Base-by-base conservation (phyloP, 1,140 invertebrate genomes). In the Venustaconcha ellipsiformis region DNA sequence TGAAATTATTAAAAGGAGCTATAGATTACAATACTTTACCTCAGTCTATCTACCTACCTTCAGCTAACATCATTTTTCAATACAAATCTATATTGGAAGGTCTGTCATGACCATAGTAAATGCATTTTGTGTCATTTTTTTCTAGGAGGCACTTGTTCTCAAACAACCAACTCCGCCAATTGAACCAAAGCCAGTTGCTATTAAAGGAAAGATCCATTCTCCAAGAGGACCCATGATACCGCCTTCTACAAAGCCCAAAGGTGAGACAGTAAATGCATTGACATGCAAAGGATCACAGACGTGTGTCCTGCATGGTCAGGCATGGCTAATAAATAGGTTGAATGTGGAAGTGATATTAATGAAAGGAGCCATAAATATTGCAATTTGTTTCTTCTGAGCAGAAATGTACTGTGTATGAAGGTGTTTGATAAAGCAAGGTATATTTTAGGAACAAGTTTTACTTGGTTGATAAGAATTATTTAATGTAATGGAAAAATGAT, bases 221-320 rank as follows among this genome's bases (percentile, higher is more conserved):
- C 56, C 66, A 20, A 48, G 37, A 48, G 79, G 73, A 18, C 78
- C 83, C 11, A 74, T 80, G 6, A 72, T 85, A 48, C 80, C 80
- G 57, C 70, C 74, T 14, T 79, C 80, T 57, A 80, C 82, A 5
- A 83, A 78, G 69, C 78, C 83, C 55, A 83, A 83, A 82, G 69
- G 82, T 83, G 37, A 48, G 6, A 48, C 37, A 8, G 6, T 48
- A 48, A 48, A 48, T 48, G 37, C 37, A 48, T 6, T 48, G 11
- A 48, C 6, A 48, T 11, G 6, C 37, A 48, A 48, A 6, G 37
- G 37, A 48, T 48, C 4, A 48, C 37, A 48, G 11, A 48, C 4
- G 11, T 48, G 37, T 48, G 37, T 48, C 37, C 0, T 48, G 37
- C 6, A 48, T 48, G 37, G 37, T 6, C 37, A 48, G 37, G 37